These are phyloP conservation scores for Parnassius glacialis DNA, from an alignment of 2,888 invertebrate genomes.

Conservation along the genomic window DNA sequence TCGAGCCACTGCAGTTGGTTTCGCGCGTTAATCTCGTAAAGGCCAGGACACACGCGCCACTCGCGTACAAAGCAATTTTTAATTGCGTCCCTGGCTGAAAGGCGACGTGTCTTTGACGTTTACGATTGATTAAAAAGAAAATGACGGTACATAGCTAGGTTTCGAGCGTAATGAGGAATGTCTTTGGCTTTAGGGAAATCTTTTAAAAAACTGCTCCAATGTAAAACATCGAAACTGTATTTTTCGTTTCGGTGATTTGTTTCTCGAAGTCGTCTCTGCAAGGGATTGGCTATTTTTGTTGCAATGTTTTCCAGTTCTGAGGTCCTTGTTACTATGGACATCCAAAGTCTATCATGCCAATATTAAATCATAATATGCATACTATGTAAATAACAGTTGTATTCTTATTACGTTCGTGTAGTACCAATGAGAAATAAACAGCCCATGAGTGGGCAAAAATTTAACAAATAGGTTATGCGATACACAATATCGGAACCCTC, in stretches of 20 bases:
- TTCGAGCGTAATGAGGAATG: slow-evolving; percentile 28
- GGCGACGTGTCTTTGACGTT: slow-evolving; percentile 60
- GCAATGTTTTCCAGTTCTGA: too few species aligned
- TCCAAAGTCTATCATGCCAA: too few species aligned
- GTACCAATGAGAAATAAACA: too few species aligned
- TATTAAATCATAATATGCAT: too few species aligned
- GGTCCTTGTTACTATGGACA: too few species aligned
- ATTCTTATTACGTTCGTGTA: too few species aligned
- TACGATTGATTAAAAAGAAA: slow-evolving; percentile 41
- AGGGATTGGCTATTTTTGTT: too few species aligned
- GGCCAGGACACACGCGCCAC: slow-evolving; percentile 53
- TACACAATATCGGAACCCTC: too few species aligned
- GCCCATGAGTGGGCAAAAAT: too few species aligned
- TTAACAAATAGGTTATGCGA: too few species aligned
- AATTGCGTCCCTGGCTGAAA: slow-evolving; percentile 60
- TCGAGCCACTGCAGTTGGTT: slow-evolving; percentile 47
- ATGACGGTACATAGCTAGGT: slow-evolving; percentile 21
- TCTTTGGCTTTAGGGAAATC: slow-evolving; percentile 22
- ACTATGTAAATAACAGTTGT: too few species aligned
- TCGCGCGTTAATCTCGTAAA: slow-evolving; percentile 65
- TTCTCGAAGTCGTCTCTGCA: neutral
- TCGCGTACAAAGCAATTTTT: slow-evolving; percentile 69
- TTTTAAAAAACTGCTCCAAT: neutral
- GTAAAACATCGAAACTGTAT: neutral
- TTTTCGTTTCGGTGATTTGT: neutral